Conservation (phyloP, 2,888 invertebrate species). For the Drosophila cracens region DNA sequence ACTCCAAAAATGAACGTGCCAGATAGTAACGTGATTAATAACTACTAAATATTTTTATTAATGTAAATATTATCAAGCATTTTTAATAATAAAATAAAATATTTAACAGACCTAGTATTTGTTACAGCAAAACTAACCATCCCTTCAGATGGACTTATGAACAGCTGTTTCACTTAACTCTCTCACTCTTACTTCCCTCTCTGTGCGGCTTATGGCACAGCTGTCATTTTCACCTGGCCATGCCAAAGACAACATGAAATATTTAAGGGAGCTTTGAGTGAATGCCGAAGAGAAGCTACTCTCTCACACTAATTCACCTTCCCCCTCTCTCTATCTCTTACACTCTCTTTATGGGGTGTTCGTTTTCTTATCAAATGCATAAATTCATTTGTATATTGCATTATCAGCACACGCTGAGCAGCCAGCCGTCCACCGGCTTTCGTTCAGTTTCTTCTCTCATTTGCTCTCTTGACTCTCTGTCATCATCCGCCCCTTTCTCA, state of each 20-base stretch:
- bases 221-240: conserved; percentile 32
- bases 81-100: not conserved
- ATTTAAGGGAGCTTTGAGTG: not conserved
- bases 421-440: conserved; percentile 41
- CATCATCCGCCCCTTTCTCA: conserved; percentile 17
- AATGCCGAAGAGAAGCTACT: not conserved
- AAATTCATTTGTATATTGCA: conserved; percentile 9
- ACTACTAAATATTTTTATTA: not conserved
- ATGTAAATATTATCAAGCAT: not conserved
- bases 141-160: not conserved
- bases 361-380: conserved; percentile 7
- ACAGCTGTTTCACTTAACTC: conserved; percentile 35
- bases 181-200: not conserved
- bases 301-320: not conserved
- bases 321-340: not conserved
- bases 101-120: not conserved
- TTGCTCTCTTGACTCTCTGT: conserved; percentile 6
- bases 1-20: not conserved
- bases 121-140: conserved; percentile 3
- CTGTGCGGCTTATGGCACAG: conserved; percentile 11
- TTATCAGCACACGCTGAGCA: conserved; percentile 25
- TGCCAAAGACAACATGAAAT: not conserved
- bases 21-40: not conserved
- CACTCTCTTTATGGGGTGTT: not conserved
- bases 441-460: conserved; percentile 3